Conservation (phyloP, 2,113 vertebrate species). For the Lampris incognitus region DNA sequence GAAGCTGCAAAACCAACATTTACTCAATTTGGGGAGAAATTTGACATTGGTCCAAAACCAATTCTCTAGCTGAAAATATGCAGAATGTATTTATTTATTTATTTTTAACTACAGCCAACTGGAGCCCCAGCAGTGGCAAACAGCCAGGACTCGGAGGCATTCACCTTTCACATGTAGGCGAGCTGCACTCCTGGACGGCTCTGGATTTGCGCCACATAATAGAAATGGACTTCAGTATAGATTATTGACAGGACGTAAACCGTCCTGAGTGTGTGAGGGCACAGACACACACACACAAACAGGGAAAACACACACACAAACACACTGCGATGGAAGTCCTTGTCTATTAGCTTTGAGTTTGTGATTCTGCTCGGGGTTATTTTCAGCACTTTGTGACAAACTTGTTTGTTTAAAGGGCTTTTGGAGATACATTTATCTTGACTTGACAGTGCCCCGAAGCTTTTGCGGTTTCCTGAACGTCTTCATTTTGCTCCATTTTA, state of each 20-base stretch:
- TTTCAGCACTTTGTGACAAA: not conserved
- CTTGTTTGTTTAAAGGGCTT: slow-evolving; percentile 10
- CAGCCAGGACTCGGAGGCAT: slow-evolving; percentile 76
- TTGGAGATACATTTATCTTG: too few species aligned
- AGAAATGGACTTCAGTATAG: slow-evolving; percentile 67
- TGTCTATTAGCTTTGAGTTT: not conserved
- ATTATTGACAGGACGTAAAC: slow-evolving; percentile 61
- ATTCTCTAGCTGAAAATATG: slow-evolving; percentile 65
- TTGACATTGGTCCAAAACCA: slow-evolving; percentile 73
- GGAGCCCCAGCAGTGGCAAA: slow-evolving; percentile 76
- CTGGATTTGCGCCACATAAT: slow-evolving; percentile 67
- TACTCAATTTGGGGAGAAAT: slow-evolving; percentile 50
- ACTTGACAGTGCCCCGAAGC: too few species aligned
- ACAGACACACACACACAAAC: not conserved
- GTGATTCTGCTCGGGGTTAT: slow-evolving; percentile 28
- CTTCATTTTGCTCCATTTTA: too few species aligned
- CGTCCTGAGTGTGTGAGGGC: slow-evolving; percentile 63
- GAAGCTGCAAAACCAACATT: slow-evolving; percentile 39
- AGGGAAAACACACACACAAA: too few species aligned
- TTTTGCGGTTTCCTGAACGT: too few species aligned
- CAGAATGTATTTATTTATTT: slow-evolving; percentile 38
- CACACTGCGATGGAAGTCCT: too few species aligned
- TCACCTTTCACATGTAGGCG: slow-evolving; percentile 65
- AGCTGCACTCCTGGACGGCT: slow-evolving; percentile 65
- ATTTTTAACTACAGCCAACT: slow-evolving; percentile 75